Evolutionary conservation across 2,113 vertebrate genomes (phyloP), one percentile per base, ranked within the genome.

Genomic region (Gallinago undulata): DNA sequence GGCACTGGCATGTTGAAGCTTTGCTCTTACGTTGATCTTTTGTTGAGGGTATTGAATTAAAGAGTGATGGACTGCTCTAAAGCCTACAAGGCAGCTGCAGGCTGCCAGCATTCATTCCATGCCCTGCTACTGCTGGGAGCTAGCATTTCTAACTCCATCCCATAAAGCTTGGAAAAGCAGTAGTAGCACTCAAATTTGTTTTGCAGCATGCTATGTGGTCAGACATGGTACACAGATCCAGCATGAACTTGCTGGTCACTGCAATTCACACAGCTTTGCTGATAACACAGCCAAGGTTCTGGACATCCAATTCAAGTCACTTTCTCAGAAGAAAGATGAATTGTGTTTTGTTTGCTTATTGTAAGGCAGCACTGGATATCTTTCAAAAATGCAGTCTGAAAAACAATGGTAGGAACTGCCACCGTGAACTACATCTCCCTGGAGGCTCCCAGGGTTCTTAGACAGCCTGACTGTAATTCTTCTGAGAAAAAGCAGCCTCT

Each of bases 361-460:
- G 11, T 62, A 57, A 70, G 70, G 43, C 69, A 70, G 41, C 33
- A 19, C 66, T 43, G 87, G 66, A 39, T 66, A 25, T 13, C 48
- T 72, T 51, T 76, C 19, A 68, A 81, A 91, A 57, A n/a, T 0
- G 23, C 41, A 53, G 35, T 18, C 30, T 6, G 43, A 24, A 7
- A 25, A 53, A 87, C 87, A 96, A 96, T 62, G 67, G 67, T 90
- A 96, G 91, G 87, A 97, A 77, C 15, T 69, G 77, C 62, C 57
- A 4, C 30, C 37, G 73, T 35, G 84, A 95, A 48, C 77, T 60
- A 8, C 57, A 24, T 12, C 35, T 91, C 93, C 89, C 81, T 5
- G 0, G 91, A 59, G 89, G 66, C 63, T 89, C 25, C 62, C 30
- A 30, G 25, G 35, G 56, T 62, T 74, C 87, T 15, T 13, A n/a